Conservation (phyloP, 2,888 invertebrate species). For the Latrodectus hesperus region DNA sequence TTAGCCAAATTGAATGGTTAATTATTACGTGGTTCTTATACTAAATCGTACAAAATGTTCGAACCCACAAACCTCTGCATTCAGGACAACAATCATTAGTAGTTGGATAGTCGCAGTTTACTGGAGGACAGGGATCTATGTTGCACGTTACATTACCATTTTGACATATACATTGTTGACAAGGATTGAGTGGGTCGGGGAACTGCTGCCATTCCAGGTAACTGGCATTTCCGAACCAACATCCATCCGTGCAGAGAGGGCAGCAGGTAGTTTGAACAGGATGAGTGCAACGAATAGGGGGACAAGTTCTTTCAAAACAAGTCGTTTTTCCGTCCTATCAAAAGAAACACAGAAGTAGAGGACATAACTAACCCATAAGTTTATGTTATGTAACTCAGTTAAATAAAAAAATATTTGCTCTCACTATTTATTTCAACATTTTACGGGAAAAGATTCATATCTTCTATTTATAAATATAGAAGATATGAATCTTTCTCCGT, state of each 20-base stretch:
- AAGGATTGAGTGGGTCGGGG: slow-evolving; percentile 31
- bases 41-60: too few species aligned
- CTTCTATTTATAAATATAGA: too few species aligned
- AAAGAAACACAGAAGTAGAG: neutral
- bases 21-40: too few species aligned
- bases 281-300: slow-evolving; percentile 28
- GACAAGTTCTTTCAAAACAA: slow-evolving; percentile 48
- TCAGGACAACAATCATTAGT: slow-evolving; percentile 42
- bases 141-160: slow-evolving; percentile 49
- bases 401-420: too few species aligned
- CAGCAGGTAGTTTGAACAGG: slow-evolving; percentile 50
- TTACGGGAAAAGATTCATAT: too few species aligned
- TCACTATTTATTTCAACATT: too few species aligned
- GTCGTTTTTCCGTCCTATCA: slow-evolving; percentile 48
- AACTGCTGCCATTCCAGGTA: slow-evolving; percentile 45
- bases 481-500: too few species aligned
- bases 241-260: slow-evolving; percentile 39
- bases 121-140: slow-evolving; percentile 24
- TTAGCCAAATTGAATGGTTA: too few species aligned
- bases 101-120: slow-evolving; percentile 37
- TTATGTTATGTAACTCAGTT: too few species aligned
- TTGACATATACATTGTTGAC: slow-evolving; percentile 55
- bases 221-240: slow-evolving; percentile 12
- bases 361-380: too few species aligned
- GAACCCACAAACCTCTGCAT: slow-evolving; percentile 33